These are phyloP conservation scores for Naja naja DNA, from an alignment of 2,113 vertebrate species.

Conservation along the genomic window DNA sequence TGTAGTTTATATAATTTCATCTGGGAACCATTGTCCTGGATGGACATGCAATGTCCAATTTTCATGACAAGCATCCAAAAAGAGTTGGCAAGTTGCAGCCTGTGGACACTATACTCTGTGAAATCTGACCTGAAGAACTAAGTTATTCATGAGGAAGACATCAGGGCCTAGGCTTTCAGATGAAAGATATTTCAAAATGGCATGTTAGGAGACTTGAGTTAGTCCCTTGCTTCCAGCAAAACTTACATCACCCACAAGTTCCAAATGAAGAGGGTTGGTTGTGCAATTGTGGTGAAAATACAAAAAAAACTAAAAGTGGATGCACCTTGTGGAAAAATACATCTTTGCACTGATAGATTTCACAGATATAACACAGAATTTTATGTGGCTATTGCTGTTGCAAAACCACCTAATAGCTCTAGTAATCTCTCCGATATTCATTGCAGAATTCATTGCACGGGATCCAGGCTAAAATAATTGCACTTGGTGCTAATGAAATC, in stretches of 20 bases:
- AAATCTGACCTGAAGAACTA: background rate
- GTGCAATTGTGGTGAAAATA: background rate
- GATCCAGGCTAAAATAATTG: background rate
- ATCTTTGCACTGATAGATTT: too few species aligned
- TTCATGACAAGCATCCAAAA: background rate
- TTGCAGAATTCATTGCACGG: background rate
- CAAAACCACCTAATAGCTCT: background rate
- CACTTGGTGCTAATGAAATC: background rate
- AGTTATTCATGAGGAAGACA: background rate
- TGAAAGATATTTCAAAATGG: background rate
- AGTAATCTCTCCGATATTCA: background rate
- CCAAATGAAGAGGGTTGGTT: background rate
- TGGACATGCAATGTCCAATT: background rate
- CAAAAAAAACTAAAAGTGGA: background rate
- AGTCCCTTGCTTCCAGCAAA: background rate
- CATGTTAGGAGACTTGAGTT: background rate
- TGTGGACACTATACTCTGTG: background rate
- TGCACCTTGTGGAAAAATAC: background rate
- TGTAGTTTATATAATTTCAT: background rate
- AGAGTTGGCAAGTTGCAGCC: background rate
- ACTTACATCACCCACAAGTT: background rate
- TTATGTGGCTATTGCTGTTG: background rate
- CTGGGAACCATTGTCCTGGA: background rate
- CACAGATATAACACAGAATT: background rate
- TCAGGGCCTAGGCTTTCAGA: background rate